These are phyloP conservation scores for Osmoderma eremita DNA, from an alignment of 2,888 invertebrate genomes.

Conservation along the genomic window DNA sequence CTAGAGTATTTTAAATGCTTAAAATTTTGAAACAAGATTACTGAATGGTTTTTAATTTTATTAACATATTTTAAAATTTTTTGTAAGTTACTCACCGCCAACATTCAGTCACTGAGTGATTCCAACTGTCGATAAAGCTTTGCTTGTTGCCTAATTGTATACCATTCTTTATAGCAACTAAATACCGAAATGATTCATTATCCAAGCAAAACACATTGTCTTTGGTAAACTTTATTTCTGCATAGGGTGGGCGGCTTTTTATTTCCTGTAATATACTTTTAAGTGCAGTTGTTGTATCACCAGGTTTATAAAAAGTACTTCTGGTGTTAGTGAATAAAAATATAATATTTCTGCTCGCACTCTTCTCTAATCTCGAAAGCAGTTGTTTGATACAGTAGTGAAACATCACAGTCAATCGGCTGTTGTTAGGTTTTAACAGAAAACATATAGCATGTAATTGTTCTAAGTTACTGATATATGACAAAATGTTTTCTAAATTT, in stretches of 20 bases:
- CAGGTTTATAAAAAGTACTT: constrained; percentile 54
- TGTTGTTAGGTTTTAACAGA: constrained; percentile 55
- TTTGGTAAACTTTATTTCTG: constrained; percentile 50
- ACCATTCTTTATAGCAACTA: constrained; percentile 54
- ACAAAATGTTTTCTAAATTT: constrained; percentile 51
- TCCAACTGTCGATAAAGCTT: constrained; percentile 51
- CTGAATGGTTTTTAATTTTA: no score
- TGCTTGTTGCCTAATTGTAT: constrained; percentile 44
- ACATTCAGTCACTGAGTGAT: constrained; percentile 47
- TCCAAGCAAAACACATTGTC: constrained; percentile 59
- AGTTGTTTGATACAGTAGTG: constrained; percentile 58
- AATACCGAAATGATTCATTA: constrained; percentile 57
- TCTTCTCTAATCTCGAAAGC: constrained; percentile 57
- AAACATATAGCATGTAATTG: constrained; percentile 58
- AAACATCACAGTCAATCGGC: constrained; percentile 55
- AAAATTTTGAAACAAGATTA: no score
- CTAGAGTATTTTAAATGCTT: no score
- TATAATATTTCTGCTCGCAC: constrained; percentile 57
- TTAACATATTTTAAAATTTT: neutral
- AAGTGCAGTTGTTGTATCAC: constrained; percentile 54
- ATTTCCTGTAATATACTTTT: constrained; percentile 52
- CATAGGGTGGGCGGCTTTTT: constrained; percentile 49
- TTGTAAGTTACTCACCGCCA: constrained; percentile 31
- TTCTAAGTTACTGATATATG: constrained; percentile 54
- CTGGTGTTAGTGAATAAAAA: constrained; percentile 59